Conservation (phyloP, 2,888 invertebrate genomes). For the Cantharis nigra region DNA sequence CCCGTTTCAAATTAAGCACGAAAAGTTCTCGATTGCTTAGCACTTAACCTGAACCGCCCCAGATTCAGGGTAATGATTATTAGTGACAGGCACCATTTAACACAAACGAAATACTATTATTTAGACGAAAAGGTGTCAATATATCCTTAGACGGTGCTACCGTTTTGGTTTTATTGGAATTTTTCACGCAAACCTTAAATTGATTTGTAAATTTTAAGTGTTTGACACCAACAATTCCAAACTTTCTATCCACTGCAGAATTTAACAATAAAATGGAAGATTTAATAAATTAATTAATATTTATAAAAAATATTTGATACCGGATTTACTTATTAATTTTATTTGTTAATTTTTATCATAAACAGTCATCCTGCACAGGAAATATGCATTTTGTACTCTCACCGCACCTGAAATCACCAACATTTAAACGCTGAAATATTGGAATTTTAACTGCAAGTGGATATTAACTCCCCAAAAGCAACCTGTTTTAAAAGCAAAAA, state of each 20-base stretch:
- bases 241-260: neutral
- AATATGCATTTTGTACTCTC: no score
- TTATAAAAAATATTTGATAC: no score
- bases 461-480: no score
- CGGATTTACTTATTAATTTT: no score
- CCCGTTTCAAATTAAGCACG: neutral
- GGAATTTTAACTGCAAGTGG: no score
- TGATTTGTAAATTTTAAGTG: neutral
- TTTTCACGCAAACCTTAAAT: neutral
- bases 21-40: constrained; percentile 7
- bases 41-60: constrained; percentile 13
- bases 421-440: no score
- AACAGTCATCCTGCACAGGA: neutral
- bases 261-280: no score
- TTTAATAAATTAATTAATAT: no score
- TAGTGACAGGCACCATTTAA: constrained; percentile 26
- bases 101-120: constrained; percentile 19
- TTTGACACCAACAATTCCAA: neutral
- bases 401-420: no score
- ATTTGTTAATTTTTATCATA: no score
- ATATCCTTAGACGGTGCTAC: constrained; percentile 7
- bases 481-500: no score
- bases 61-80: constrained; percentile 23
- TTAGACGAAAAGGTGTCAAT: constrained; percentile 22
- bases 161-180: neutral